Evolutionary conservation across 2,888 invertebrate species (phyloP).

Genomic region (Microctonus hyperodae): DNA sequence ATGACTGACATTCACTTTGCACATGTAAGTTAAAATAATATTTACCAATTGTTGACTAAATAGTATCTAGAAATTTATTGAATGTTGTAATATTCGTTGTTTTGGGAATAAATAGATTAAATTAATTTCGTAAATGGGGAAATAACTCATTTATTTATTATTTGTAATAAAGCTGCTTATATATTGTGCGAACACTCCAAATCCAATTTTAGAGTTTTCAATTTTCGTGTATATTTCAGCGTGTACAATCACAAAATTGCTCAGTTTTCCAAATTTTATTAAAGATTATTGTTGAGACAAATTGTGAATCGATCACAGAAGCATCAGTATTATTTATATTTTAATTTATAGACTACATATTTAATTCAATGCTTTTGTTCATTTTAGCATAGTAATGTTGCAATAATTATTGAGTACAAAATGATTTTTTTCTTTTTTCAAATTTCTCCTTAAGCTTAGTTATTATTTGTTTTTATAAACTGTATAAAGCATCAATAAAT

Average conservation of each 20-base stretch:
- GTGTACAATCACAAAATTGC: conserved; percentile 1
- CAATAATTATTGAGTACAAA: conserved; percentile 62
- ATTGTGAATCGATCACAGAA: conserved; percentile 61
- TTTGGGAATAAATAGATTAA: conserved; percentile 9
- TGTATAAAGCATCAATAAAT: conserved; percentile 58
- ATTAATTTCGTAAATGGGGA: conserved; percentile 19
- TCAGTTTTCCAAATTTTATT: conserved; percentile 27
- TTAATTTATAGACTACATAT: conserved; percentile 57
- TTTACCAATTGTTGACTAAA: too few species aligned
- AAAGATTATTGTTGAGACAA: conserved; percentile 42
- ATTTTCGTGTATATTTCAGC: conserved; percentile 20
- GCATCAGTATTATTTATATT: conserved; percentile 58
- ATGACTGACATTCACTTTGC: too few species aligned
- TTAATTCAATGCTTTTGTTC: conserved; percentile 42
- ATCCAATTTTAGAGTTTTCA: neutral
- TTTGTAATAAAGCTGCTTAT: conserved; percentile 32
- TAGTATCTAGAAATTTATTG: too few species aligned
- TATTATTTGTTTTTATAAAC: too few species aligned
- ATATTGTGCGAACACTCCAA: conserved; percentile 32
- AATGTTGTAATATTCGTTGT: neutral
- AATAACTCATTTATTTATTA: conserved; percentile 31
- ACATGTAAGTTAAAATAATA: too few species aligned
- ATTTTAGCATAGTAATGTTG: conserved; percentile 56
- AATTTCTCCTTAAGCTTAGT: conserved; percentile 54
- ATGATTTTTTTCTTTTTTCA: conserved; percentile 49